Base-by-base conservation (phyloP, 2,113 vertebrate genomes). In the Zapornia atra region DNA sequence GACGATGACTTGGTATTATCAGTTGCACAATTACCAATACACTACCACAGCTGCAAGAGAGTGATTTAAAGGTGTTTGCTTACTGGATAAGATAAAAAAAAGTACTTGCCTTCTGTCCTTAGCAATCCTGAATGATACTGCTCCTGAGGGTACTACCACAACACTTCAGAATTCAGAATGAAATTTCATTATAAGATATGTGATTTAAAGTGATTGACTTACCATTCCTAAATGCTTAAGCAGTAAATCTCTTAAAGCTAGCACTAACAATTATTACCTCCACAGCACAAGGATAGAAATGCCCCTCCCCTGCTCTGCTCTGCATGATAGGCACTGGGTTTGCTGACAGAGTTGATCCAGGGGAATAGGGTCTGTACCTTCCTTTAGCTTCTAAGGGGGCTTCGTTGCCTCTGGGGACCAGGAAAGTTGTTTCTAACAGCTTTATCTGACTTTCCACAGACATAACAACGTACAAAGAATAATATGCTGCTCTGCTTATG, bases 201-300 rank as follows among this genome's bases (percentile, higher is more conserved):
- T 38, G 59, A 85, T 76, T 85, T 79, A 82, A 92, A 92, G 86
- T 34, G 36, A 86, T 61, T 76, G 68, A 82, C 26, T 86, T 73
- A 69, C n/a, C 29, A 50, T 70, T 92, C 64, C 89, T 91, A 76
- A 90, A 91, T 44, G 18, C 40, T 81, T 73, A 59, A 86, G 64
- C 64, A 91, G 28, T 83, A 84, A 57, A 86, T 84, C 72, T 75
- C 54, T 40, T 79, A 61, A 83, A 75, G 77, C 56, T 46, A 33
- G 16, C 50, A n/a, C 68, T 66, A 77, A 61, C 60, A 92, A 26
- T 65, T 68, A 18, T 54, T 82, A 50, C 21, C 25, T 73, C 38
- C 31, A 25, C 0, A 0, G 33, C 76, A 56, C 33, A 53, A 66
- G 24, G 17, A 54, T 0, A 59, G 50, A 88, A 72, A 64, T 11